These are phyloP conservation scores for Acleris literana DNA, from an alignment of 2,888 invertebrate species.

Conservation along the genomic window DNA sequence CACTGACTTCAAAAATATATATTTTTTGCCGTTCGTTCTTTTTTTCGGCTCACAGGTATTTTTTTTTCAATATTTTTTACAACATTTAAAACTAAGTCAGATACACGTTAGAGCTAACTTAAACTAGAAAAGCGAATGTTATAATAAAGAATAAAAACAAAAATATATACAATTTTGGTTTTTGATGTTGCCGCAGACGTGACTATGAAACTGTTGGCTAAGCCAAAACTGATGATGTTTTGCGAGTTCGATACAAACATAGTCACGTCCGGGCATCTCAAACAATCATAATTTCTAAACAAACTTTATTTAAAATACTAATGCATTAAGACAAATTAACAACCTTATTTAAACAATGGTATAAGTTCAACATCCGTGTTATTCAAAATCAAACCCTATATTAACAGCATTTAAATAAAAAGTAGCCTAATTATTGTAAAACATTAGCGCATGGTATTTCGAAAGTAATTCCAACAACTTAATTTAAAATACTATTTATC, in stretches of 20 bases:
- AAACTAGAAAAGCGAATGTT: conserved; percentile 38
- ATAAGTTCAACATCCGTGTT: conserved; percentile 12
- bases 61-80: conserved; percentile 43
- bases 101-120: conserved; percentile 37
- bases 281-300: conserved; percentile 10
- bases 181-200: background rate
- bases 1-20: conserved; percentile 73
- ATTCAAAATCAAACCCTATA: conserved; percentile 6
- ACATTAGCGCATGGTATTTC: too few species aligned
- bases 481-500: too few species aligned
- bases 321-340: conserved; percentile 33
- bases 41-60: conserved; percentile 37
- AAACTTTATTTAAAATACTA: conserved; percentile 8
- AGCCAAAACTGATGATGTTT: background rate
- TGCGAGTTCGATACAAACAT: background rate
- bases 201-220: background rate
- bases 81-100: conserved; percentile 37
- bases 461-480: too few species aligned
- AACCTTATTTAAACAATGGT: conserved; percentile 22
- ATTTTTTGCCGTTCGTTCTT: conserved; percentile 58
- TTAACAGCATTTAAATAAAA: background rate
- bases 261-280: background rate
- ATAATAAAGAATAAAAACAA: conserved; percentile 29
- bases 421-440: too few species aligned
- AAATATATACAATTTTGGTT: conserved; percentile 28